A percentile compares a stretch with the other conserved stretches of the same genome.
Conservation (phyloP, 2,797 vertebrate genomes). For the Pseudochaenichthys georgianus region DNA sequence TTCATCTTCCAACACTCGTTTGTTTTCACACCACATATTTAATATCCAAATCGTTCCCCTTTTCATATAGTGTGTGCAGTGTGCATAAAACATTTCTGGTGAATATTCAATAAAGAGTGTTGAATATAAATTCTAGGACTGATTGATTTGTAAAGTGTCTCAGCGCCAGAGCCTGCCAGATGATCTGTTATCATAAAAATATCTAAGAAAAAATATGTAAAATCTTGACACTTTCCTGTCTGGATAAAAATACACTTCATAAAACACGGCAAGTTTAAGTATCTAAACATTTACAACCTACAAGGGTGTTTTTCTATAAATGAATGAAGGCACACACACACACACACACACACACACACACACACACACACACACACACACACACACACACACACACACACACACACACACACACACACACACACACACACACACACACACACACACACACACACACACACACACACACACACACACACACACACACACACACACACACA, state of each 20-base stretch:
- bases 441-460: not conserved
- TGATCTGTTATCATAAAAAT: not conserved
- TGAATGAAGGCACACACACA: constrained; percentile 24
- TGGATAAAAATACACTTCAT: not conserved
- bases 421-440: not conserved
- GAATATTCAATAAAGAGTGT: not conserved
- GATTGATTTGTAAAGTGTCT: not conserved
- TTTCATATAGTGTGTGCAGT: not conserved
- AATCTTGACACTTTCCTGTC: not conserved
- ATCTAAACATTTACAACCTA: no score
- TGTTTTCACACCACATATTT: constrained; percentile 10
- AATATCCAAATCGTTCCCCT: not conserved
- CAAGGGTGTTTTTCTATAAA: constrained; percentile 21
- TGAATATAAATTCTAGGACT: not conserved
- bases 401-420: no score
- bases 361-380: not conserved
- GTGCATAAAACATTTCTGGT: not conserved
- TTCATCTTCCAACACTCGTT: constrained; percentile 31
- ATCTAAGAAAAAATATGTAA: not conserved
- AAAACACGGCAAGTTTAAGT: no score
- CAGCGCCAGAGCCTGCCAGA: not conserved
- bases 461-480: not conserved
- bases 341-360: constrained; percentile 2
- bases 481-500: not conserved
- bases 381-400: no score